Percentiles rank a stretch among this genome's conserved stretches.
phyloP scores from a whole-genome alignment of 1,140 invertebrate genomes.

The Manduca sexta region DNA sequence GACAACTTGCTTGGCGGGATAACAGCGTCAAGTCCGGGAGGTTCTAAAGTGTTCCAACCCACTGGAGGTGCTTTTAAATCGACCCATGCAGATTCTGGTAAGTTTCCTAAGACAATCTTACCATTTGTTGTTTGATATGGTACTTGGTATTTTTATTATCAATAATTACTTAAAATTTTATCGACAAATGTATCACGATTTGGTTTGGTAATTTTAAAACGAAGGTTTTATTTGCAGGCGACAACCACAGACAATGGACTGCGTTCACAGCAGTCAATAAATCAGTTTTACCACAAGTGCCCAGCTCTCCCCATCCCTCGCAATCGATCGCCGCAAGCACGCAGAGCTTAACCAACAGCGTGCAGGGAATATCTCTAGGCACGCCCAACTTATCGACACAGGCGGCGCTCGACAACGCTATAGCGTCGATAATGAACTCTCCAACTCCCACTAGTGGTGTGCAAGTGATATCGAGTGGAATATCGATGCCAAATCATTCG shows the following conservation, averaged over 20 bases:
- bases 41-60: constrained; percentile 88
- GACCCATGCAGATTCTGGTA: constrained; percentile 77
- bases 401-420: constrained; percentile 49
- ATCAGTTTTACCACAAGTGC: constrained; percentile 28
- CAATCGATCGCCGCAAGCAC: constrained; percentile 27
- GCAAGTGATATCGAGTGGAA: constrained; percentile 53
- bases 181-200: neutral
- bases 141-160: no score
- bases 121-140: neutral
- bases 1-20: constrained; percentile 66
- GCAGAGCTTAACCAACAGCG: constrained; percentile 49
- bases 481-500: constrained; percentile 25
- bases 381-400: constrained; percentile 47
- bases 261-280: constrained; percentile 48
- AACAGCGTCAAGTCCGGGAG: constrained; percentile 79
- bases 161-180: neutral
- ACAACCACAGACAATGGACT: constrained; percentile 55
- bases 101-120: neutral
- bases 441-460: constrained; percentile 38
- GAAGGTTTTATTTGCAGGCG: constrained; percentile 26
- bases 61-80: constrained; percentile 91
- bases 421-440: constrained; percentile 58
- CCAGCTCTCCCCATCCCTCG: constrained; percentile 39
- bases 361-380: constrained; percentile 53
- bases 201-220: neutral